Base-by-base conservation (phyloP, 2,113 vertebrate species). In the Hirundichthys speculiger region DNA sequence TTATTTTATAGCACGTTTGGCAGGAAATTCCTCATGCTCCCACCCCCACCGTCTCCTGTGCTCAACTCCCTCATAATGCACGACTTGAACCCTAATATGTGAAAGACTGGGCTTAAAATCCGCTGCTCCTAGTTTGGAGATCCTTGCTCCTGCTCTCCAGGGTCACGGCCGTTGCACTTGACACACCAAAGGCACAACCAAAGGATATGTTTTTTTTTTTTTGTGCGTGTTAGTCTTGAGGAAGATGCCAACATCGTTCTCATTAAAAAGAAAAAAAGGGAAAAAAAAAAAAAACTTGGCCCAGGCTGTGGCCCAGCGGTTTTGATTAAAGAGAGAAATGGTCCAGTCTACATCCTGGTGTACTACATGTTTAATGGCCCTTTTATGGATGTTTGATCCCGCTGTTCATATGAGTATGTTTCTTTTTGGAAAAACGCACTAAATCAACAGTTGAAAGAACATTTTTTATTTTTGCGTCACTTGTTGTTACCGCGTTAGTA, bases 1-100 rank as follows among this genome's bases (percentile, higher is more conserved):
- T 87, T 87, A 88, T 89, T 93, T 92, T 91, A 92, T 91, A 89
- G 85, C 89, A 93, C 90, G 92, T 92, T 92, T 92, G 92, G 92
- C 92, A 94, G 93, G 92, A 94, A 94, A 92, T 93, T 92, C 90
- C 91, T 92, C 73, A 16, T 88, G 73, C 83, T 80, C 87, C 88
- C 85, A 75, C 88, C 85, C 86, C 89, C 86, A 80, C 86, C 79
- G 73, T 65, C 86, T 79, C 68, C 76, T 66, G 73, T 69, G 49
- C 80, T 66, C 48, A 73, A 63, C 87, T 84, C 84, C 76, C 83
- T 83, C 87, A 80, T 74, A 87, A 75, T 85, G 88, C 86, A 66
- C 80, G 80, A 87, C 83, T 88, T 80, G 80, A 81, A 88, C 83
- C 83, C 59, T 69, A 75, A 80, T 78, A 78, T 71, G 66, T 34